Percentiles rank a stretch among this genome's conserved stretches.
phyloP scores from a whole-genome alignment of 2,113 vertebrate species.

The Anolis sagrei region DNA sequence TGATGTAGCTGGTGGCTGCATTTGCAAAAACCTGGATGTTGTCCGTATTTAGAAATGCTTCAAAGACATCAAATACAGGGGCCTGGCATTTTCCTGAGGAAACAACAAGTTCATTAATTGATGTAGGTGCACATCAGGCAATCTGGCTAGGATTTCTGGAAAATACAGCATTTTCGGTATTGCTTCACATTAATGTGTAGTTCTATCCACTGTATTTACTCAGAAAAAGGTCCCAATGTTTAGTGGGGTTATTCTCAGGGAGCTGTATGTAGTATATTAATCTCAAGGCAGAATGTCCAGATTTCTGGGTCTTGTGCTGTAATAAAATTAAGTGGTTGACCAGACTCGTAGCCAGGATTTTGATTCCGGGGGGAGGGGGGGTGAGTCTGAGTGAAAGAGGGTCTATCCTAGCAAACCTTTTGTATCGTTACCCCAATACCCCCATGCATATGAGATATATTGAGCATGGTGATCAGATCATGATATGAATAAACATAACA shows the following conservation, averaged over 20 bases:
- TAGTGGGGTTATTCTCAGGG: background rate
- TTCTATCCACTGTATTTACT: background rate
- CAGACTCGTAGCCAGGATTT: too few species aligned
- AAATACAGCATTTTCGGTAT: background rate
- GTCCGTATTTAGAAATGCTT: slow-evolving; percentile 97
- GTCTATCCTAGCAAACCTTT: too few species aligned
- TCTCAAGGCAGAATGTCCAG: background rate
- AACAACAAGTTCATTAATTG: slow-evolving; percentile 35
- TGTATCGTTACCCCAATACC: too few species aligned
- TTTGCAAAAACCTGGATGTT: slow-evolving; percentile 99
- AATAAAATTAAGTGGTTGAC: background rate
- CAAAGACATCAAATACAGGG: slow-evolving; percentile 97
- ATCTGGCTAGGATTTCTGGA: background rate
- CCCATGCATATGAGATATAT: too few species aligned
- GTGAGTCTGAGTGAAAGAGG: too few species aligned
- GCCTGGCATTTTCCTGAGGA: slow-evolving; percentile 90
- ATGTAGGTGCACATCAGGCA: background rate
- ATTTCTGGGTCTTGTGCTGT: background rate
- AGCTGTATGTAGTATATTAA: background rate
- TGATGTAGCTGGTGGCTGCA: slow-evolving; percentile 97
- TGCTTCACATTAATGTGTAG: background rate
- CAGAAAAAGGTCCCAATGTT: background rate
- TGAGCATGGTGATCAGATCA: too few species aligned
- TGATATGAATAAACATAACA: too few species aligned
- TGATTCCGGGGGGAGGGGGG: too few species aligned